phyloP scores from a whole-genome alignment of 2,888 invertebrate genomes.

The Muschampia plurimacula region DNA sequence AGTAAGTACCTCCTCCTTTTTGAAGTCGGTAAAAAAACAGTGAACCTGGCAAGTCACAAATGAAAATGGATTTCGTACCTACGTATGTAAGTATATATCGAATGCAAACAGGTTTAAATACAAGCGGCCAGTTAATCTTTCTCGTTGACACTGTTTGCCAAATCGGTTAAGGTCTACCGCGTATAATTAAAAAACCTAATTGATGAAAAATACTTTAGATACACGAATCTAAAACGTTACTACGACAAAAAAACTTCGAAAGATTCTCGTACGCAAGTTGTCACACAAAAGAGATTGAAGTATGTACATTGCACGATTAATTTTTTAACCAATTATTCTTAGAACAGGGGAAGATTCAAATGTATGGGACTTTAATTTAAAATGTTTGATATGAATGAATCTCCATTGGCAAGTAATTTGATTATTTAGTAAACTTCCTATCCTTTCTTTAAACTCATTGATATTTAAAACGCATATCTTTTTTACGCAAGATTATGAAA shows the following conservation, averaged over 20 bases:
- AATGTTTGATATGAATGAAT: no score
- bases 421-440: no score
- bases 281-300: no score
- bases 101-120: conserved; percentile 23
- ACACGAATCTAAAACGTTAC: not conserved
- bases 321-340: no score
- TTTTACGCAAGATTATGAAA: conserved; percentile 5
- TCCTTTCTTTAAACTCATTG: not conserved
- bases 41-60: not conserved
- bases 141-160: conserved; percentile 29
- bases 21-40: no score
- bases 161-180: conserved; percentile 33
- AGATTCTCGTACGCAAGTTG: no score
- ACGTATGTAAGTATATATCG: not conserved
- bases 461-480: not conserved
- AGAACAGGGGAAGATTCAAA: no score
- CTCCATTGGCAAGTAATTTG: no score
- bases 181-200: not conserved
- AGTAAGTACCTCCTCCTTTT: no score
- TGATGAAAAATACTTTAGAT: not conserved
- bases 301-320: no score
- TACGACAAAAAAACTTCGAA: not conserved
- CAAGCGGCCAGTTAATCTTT: conserved; percentile 19
- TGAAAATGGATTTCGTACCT: conserved; percentile 13
- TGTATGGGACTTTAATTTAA: no score